Conservation (phyloP, 2,113 vertebrate species). For the Tautogolabrus adspersus region DNA sequence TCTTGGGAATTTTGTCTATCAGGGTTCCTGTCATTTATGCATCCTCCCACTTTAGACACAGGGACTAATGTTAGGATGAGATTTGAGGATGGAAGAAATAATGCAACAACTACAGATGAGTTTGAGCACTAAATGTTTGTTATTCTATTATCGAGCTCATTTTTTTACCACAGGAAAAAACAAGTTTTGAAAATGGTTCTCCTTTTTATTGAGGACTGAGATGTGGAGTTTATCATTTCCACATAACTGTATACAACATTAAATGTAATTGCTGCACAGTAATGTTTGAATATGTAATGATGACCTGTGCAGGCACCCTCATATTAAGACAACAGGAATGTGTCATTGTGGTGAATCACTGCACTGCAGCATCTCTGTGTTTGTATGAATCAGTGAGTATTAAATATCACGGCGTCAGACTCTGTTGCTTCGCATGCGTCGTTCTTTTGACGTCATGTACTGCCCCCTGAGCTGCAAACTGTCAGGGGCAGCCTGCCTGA, state of each 20-base stretch:
- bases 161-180: too few species aligned
- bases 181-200: too few species aligned
- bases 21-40: slow-evolving; percentile 21
- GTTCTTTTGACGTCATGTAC: too few species aligned
- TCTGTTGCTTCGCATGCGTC: too few species aligned
- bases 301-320: not conserved
- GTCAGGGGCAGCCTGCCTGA: too few species aligned
- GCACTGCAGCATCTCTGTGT: not conserved
- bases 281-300: not conserved
- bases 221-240: not conserved
- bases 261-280: not conserved
- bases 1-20: slow-evolving; percentile 45
- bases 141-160: too few species aligned
- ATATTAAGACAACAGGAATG: not conserved
- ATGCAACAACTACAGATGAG: not conserved
- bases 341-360: not conserved
- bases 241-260: not conserved
- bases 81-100: not conserved
- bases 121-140: not conserved
- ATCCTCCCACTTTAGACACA: not conserved
- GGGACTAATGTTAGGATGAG: not conserved
- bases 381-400: not conserved
- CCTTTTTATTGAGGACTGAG: too few species aligned
- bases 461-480: too few species aligned
- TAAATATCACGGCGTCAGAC: too few species aligned